Percentiles rank a stretch among this genome's conserved stretches.
Evolutionary conservation across 1,140 invertebrate genomes (phyloP).

Genomic region (Drosophila insularis): DNA sequence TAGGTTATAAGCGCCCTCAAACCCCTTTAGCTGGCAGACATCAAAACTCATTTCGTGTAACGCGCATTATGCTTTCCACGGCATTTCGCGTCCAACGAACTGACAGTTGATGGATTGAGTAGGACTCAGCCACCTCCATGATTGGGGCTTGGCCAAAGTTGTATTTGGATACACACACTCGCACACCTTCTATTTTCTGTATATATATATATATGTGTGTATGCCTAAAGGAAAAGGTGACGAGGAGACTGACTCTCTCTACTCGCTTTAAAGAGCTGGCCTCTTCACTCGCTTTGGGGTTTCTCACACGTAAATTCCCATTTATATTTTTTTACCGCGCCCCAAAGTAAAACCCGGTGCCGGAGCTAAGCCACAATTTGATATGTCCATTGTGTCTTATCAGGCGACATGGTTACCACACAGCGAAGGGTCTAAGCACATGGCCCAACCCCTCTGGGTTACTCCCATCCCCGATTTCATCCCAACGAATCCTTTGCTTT

Average conservation of each 20-base stretch:
- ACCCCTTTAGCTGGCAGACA: constrained; percentile 45
- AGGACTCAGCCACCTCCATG: constrained; percentile 13
- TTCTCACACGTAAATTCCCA: constrained; percentile 71
- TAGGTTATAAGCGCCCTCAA: constrained; percentile 44
- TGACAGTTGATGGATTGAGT: constrained; percentile 59
- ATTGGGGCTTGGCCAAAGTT: constrained; percentile 48
- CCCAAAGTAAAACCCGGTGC: constrained; percentile 50
- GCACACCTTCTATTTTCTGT: background rate
- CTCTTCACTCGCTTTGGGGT: constrained; percentile 30
- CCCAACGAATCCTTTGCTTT: constrained; percentile 4
- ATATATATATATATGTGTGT: constrained; percentile 37
- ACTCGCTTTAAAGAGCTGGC: constrained; percentile 36
- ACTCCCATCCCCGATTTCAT: constrained; percentile 43
- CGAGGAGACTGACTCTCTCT: background rate
- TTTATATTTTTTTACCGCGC: constrained; percentile 70
- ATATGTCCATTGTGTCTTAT: constrained; percentile 81
- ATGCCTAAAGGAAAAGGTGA: constrained; percentile 1
- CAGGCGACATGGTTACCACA: constrained; percentile 80
- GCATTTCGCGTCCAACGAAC: constrained; percentile 71
- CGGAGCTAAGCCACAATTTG: constrained; percentile 76
- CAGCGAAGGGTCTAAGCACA: constrained; percentile 61
- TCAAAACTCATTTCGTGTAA: constrained; percentile 76
- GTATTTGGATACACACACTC: constrained; percentile 30
- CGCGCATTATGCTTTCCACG: constrained; percentile 76
- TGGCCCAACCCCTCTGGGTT: constrained; percentile 59